Evolutionary conservation across 2,888 invertebrate species (phyloP).

Genomic region (Rhingia rostrata): DNA sequence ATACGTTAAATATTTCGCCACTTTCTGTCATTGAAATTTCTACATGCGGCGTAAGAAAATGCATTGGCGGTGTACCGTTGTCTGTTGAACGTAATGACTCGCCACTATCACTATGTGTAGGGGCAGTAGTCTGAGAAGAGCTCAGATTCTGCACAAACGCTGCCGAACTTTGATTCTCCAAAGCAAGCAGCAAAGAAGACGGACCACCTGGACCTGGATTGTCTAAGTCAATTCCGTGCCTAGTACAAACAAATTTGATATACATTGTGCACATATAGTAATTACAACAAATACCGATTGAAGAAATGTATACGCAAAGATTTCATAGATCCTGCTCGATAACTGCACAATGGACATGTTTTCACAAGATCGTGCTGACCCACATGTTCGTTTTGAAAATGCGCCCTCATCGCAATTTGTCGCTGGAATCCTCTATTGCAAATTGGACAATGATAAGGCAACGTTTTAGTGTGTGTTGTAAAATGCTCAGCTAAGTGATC

Average conservation of each 20-base stretch:
- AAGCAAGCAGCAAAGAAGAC: conserved; percentile 88
- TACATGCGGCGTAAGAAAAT: conserved; percentile 94
- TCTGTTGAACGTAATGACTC: conserved; percentile 93
- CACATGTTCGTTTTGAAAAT: conserved; percentile 96
- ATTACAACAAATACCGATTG: conserved; percentile 86
- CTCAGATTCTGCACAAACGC: conserved; percentile 77
- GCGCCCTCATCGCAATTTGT: conserved; percentile 96
- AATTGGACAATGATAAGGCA: conserved; percentile 96
- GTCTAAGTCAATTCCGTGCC: conserved; percentile 95
- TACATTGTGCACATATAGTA: neutral
- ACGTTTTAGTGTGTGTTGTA: conserved; percentile 95
- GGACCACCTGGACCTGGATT: conserved; percentile 93
- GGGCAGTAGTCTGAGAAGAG: conserved; percentile 84
- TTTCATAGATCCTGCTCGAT: conserved; percentile 94
- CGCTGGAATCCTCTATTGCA: conserved; percentile 95
- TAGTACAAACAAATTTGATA: conserved; percentile 77
- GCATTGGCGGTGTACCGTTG: conserved; percentile 95
- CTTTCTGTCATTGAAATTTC: conserved; percentile 95
- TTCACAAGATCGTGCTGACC: conserved; percentile 95
- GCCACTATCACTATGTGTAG: conserved; percentile 92
- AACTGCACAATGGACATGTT: conserved; percentile 94
- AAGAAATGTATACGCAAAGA: conserved; percentile 94
- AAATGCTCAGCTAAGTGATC: conserved; percentile 96
- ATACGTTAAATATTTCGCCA: conserved; percentile 85
- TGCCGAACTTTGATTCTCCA: conserved; percentile 85